Base-by-base conservation (phyloP, 2,888 invertebrate genomes). In the Pseudoips prasinana region DNA sequence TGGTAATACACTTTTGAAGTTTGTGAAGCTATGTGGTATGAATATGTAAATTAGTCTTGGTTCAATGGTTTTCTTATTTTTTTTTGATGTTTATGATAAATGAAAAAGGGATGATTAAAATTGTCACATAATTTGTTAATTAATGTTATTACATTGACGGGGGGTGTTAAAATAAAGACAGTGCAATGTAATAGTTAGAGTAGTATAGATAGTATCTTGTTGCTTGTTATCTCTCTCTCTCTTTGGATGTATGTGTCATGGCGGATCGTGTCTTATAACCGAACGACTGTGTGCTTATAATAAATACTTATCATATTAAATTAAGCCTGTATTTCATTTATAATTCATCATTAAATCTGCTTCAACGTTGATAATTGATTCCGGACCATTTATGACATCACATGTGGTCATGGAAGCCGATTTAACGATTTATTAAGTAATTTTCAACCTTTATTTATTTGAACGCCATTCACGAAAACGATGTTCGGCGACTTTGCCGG, bases 121-220 rank as follows among this genome's bases (percentile, higher is more conserved):
- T 14, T 14, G 14, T 14, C 14, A 14, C 14, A 14, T 14, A 14
- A n/a, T n/a, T 23, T 8, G 8, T n/a, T n/a, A 8, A 23, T 23
- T n/a, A 23, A 23, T 23, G 5, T 14, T 14, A 27, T 19, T 27
- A 19, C 27, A 27, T 27, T 27, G 27, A 27, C 18, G 5, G 27
- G 27, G 27, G 19, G 27, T 27, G 27, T 19, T 19, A 10, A 19
- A 19, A 19, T 3, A 2, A 14, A 14, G 14, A n/a, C n/a, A n/a
- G n/a, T n/a, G n/a, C n/a, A n/a, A n/a, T n/a, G n/a, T n/a, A n/a
- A n/a, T n/a, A n/a, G n/a, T n/a, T n/a, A n/a, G n/a, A n/a, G n/a
- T n/a, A n/a, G n/a, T n/a, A n/a, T n/a, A n/a, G n/a, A n/a, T n/a
- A 5, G 5, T 24, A 24, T 24, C 24, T 24, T 24, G 24, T 24